Conservation (phyloP, 2,888 invertebrate species). For the Mechanitis mazaeus region DNA sequence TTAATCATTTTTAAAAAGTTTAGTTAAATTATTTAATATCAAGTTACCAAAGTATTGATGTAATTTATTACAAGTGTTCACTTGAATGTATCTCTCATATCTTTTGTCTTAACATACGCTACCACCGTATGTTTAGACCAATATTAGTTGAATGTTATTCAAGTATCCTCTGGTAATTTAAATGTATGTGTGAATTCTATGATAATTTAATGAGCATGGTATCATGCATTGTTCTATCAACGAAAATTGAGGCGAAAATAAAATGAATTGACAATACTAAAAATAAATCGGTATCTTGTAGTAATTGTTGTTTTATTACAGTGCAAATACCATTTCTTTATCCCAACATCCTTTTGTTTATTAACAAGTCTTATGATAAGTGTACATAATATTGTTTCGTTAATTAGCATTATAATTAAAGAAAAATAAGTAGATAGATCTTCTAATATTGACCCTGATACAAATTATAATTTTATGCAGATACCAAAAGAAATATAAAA, state of each 20-base stretch:
- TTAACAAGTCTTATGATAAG: too few species aligned
- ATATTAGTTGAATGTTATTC: background rate
- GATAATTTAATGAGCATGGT: conserved; percentile 16
- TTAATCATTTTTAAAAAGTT: conserved; percentile 33
- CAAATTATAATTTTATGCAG: conserved; percentile 1
- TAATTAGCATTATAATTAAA: too few species aligned
- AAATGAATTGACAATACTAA: conserved; percentile 67
- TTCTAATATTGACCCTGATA: background rate
- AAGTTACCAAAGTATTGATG: conserved; percentile 69
- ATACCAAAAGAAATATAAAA: conserved; percentile 1
- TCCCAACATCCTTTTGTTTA: too few species aligned
- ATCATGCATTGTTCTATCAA: conserved; percentile 16
- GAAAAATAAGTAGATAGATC: background rate
- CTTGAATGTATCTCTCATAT: conserved; percentile 12
- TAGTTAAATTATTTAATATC: conserved; percentile 57
- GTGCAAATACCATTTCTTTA: conserved; percentile 23
- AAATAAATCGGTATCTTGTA: conserved; percentile 68
- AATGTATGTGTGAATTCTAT: conserved; percentile 19
- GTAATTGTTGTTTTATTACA: conserved; percentile 32
- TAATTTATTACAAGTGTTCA: conserved; percentile 20
- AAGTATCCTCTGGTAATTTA: conserved; percentile 8
- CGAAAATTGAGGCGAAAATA: conserved; percentile 33
- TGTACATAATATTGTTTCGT: too few species aligned
- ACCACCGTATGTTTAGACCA: conserved; percentile 1
- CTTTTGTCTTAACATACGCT: conserved; percentile 12